A percentile compares a stretch with the other conserved stretches of the same genome.
These are phyloP conservation scores for Castor canadensis DNA, from an alignment of 2,113 vertebrate species.

Conservation along the genomic window DNA sequence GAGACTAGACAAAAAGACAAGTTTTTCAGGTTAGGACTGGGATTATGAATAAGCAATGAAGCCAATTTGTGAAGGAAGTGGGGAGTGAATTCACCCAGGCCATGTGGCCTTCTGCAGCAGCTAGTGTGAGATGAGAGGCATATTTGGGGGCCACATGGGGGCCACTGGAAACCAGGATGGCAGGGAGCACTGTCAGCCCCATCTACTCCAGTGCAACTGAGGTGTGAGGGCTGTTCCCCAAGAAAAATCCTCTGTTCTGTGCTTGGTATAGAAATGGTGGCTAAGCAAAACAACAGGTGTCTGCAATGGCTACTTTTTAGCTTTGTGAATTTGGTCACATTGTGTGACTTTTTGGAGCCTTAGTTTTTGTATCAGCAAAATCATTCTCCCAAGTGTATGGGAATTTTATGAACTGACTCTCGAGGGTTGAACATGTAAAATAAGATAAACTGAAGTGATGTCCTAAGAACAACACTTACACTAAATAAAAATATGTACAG, in stretches of 20 bases:
- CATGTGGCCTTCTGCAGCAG: neutral
- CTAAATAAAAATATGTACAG: neutral
- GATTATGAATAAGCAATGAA: neutral
- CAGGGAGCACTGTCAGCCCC: neutral
- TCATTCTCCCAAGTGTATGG: too few species aligned
- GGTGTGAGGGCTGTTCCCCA: neutral
- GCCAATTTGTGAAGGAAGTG: neutral
- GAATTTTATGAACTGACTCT: neutral
- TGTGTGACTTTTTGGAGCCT: neutral
- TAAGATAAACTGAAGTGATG: neutral
- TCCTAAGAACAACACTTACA: neutral
- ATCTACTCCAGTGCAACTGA: neutral
- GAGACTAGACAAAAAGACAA: neutral
- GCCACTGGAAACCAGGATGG: neutral
- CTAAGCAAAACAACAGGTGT: neutral
- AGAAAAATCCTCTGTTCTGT: neutral
- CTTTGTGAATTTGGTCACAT: neutral
- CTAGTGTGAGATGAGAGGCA: neutral
- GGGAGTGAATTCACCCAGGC: neutral
- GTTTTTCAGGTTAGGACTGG: neutral
- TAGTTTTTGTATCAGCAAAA: neutral
- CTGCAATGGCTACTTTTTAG: neutral
- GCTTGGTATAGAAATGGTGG: neutral
- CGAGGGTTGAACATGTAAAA: neutral
- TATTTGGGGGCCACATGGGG: neutral